These are phyloP conservation scores for Spisula subtruncata DNA, from an alignment of 2,888 invertebrate species.

Conservation along the genomic window DNA sequence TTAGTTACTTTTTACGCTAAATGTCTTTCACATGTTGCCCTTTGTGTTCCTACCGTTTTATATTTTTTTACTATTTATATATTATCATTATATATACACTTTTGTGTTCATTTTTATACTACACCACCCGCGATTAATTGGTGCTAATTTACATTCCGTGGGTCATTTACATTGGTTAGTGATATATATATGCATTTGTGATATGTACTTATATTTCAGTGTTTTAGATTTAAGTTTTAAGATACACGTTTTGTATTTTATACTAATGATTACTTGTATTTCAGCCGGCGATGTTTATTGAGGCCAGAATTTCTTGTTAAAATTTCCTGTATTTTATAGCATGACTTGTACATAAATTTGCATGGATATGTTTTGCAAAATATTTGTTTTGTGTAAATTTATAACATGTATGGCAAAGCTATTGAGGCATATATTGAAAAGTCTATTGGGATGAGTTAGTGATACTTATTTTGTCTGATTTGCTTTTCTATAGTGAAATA, in stretches of 20 bases:
- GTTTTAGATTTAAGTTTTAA: neutral
- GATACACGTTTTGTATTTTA: slow-evolving; percentile 31
- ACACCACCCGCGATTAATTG: neutral
- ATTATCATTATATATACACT: neutral
- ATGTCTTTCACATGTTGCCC: slow-evolving; percentile 10
- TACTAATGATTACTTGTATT: slow-evolving; percentile 34
- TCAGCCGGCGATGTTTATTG: slow-evolving; percentile 28
- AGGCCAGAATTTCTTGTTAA: neutral
- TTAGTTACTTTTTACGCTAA: neutral
- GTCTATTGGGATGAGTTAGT: neutral
- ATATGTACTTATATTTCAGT: slow-evolving; percentile 22
- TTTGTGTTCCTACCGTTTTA: slow-evolving; percentile 6
- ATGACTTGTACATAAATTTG: slow-evolving; percentile 7
- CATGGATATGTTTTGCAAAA: neutral
- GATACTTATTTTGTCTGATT: neutral
- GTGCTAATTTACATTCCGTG: neutral
- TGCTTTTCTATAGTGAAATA: neutral
- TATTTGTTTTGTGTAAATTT: neutral
- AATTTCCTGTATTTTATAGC: neutral
- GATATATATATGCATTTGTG: neutral
- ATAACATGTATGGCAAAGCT: neutral
- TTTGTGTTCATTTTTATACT: slow-evolving; percentile 12
- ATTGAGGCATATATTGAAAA: neutral
- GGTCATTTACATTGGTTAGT: neutral
- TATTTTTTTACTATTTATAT: slow-evolving; percentile 1